These are phyloP conservation scores for Tiliacea aurago DNA, from an alignment of 2,888 invertebrate genomes.

Conservation along the genomic window DNA sequence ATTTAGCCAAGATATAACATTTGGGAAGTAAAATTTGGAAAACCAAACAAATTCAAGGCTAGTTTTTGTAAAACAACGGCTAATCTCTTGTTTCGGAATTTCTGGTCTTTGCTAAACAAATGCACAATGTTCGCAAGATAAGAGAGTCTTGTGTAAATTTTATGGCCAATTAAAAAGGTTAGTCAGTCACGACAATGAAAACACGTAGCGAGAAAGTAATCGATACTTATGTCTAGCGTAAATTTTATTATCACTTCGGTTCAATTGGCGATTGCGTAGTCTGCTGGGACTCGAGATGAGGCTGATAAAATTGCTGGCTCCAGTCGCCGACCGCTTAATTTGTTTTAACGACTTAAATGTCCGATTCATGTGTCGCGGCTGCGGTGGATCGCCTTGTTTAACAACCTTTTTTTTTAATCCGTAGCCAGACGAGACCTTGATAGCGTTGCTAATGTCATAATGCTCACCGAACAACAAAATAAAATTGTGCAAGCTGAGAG, in stretches of 20 bases:
- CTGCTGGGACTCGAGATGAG: slow-evolving; percentile 31
- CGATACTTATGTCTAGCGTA: slow-evolving; percentile 74
- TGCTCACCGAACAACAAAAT: slow-evolving; percentile 64
- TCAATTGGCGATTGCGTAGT: slow-evolving; percentile 55
- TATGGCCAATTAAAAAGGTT: slow-evolving; percentile 45
- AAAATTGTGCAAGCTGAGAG: slow-evolving; percentile 72
- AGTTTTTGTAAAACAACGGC: slow-evolving; percentile 5
- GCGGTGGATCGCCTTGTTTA: slow-evolving; percentile 40
- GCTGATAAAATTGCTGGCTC: slow-evolving; percentile 29
- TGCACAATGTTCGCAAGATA: slow-evolving; percentile 40
- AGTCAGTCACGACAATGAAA: slow-evolving; percentile 58
- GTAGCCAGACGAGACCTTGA: slow-evolving; percentile 70
- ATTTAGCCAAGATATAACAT: not conserved
- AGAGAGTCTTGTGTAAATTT: slow-evolving; percentile 47
- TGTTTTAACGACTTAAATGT: slow-evolving; percentile 43
- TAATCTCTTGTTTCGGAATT: slow-evolving; percentile 30
- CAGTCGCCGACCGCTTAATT: slow-evolving; percentile 42
- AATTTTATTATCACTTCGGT: slow-evolving; percentile 63
- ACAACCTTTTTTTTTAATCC: slow-evolving; percentile 62
- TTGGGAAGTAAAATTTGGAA: slow-evolving; percentile 10
- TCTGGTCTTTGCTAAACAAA: slow-evolving; percentile 22
- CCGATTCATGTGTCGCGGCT: slow-evolving; percentile 45
- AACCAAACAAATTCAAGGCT: slow-evolving; percentile 9
- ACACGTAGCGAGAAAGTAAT: slow-evolving; percentile 66
- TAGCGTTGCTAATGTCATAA: slow-evolving; percentile 63